Evolutionary conservation across 2,113 vertebrate genomes (phyloP).

Genomic region (Tyto alba): DNA sequence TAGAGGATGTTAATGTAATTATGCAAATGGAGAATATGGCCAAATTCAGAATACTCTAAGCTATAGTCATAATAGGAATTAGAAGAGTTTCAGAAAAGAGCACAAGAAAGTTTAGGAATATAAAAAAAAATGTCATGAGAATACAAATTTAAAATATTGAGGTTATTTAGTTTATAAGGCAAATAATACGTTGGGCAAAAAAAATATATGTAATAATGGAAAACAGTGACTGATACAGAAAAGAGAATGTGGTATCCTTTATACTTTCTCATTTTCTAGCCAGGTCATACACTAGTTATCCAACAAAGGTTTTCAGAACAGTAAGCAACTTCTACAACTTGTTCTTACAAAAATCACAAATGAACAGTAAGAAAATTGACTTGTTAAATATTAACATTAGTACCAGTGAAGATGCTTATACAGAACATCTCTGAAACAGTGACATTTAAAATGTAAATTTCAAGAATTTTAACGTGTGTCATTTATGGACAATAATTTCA

Average conservation of each 20-base stretch:
- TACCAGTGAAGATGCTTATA: not conserved
- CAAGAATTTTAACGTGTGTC: not conserved
- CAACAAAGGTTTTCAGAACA: not conserved
- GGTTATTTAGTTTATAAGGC: not conserved
- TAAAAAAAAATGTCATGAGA: not conserved
- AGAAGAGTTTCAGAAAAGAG: not conserved
- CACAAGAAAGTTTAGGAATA: not conserved
- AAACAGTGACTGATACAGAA: not conserved
- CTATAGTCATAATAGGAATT: not conserved
- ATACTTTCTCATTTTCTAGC: not conserved
- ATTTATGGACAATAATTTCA: not conserved
- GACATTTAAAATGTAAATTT: not conserved
- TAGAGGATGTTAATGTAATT: not conserved
- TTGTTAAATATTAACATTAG: not conserved
- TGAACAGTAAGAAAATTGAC: not conserved
- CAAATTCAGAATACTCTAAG: not conserved
- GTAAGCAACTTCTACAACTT: not conserved
- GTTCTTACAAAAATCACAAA: not conserved
- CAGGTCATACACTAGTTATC: not conserved
- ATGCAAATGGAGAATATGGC: not conserved
- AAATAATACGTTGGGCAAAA: not conserved
- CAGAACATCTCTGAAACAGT: not conserved
- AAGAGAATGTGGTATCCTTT: not conserved
- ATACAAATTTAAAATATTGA: not conserved
- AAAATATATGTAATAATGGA: not conserved